Base-by-base conservation (phyloP, 1,140 invertebrate genomes). In the Trissolcus basalis region DNA sequence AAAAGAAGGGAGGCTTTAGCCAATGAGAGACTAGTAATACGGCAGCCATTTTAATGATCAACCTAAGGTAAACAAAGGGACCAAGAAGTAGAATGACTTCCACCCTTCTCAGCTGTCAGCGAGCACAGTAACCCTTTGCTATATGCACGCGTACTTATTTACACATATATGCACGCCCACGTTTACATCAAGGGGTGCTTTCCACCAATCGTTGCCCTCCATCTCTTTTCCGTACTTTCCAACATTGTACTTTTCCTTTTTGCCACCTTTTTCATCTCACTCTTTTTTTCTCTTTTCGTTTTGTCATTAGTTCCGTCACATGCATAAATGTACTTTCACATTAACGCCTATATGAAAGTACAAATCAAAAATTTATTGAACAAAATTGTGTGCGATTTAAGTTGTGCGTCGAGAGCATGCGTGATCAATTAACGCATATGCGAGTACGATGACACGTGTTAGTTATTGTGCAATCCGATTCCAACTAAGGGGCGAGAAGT, bases 11-110 rank as follows among this genome's bases (percentile, higher is more conserved):
- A 78, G 73, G 53, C 54, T 58, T 65, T 79, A 69, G 83, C 87
- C 86, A 88, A 88, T 88, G 86, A 88, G 85, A 76, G 60, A 19
- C 9, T 78, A 61, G 80, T 83, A 75, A 85, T 83, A 85, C 81
- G 86, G 85, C 87, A 82, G 87, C 87, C 87, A 88, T 89, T 87
- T 88, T 89, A 87, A 89, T 89, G 87, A 88, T 87, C 87, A 83
- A 83, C 80, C 82, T 73, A 86, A 83, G 82, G 85, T 86, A 88
- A 89, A 88, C 85, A 87, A 88, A 88, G 83, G 82, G 77, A 80
- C 80, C 78, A 79, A 83, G 79, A 83, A 81, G 79, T 80, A 84
- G 86, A 87, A 87, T 86, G 86, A 87, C 86, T 88, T 83, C 70
- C 82, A 85, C 83, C 85, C 86, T 82, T 82, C 77, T 80, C 75